These are phyloP conservation scores for Stramonita haemastoma DNA, from an alignment of 2,888 invertebrate genomes.

Conservation along the genomic window DNA sequence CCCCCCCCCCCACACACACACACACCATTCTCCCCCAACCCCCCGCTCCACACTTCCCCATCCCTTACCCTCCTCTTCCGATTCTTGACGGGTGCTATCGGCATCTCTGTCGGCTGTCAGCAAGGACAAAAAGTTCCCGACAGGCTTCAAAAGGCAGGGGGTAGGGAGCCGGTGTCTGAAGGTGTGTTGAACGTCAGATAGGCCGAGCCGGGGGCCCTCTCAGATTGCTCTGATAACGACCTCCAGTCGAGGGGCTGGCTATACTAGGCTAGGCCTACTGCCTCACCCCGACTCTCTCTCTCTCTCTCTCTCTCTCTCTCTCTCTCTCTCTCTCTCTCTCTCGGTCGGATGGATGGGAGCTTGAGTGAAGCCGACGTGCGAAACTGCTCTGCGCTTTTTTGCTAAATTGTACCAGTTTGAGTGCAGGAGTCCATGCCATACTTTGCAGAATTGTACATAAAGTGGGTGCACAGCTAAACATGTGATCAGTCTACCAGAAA, in stretches of 20 bases:
- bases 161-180: conserved; percentile 19
- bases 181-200: conserved; percentile 31
- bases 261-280: not conserved
- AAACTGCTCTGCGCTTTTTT: too few species aligned
- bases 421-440: too few species aligned
- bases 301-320: not conserved
- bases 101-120: conserved; percentile 32
- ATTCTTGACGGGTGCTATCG: conserved; percentile 11
- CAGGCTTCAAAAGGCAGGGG: conserved; percentile 26
- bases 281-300: not conserved
- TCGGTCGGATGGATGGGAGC: too few species aligned
- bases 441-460: too few species aligned
- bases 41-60: not conserved
- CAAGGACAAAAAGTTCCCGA: conserved; percentile 30
- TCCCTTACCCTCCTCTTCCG: not conserved
- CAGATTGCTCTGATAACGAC: conserved; percentile 36
- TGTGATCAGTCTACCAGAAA: too few species aligned
- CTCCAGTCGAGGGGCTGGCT: not conserved
- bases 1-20: too few species aligned
- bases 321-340: not conserved
- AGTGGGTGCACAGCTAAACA: too few species aligned
- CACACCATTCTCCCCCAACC: too few species aligned
- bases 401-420: too few species aligned
- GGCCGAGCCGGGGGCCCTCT: not conserved
- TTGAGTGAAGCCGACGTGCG: too few species aligned